A percentile compares a stretch with the other conserved stretches of the same genome.
Evolutionary conservation across 2,113 vertebrate species (phyloP).

Genomic region (Lamprologus ornatipinnis): DNA sequence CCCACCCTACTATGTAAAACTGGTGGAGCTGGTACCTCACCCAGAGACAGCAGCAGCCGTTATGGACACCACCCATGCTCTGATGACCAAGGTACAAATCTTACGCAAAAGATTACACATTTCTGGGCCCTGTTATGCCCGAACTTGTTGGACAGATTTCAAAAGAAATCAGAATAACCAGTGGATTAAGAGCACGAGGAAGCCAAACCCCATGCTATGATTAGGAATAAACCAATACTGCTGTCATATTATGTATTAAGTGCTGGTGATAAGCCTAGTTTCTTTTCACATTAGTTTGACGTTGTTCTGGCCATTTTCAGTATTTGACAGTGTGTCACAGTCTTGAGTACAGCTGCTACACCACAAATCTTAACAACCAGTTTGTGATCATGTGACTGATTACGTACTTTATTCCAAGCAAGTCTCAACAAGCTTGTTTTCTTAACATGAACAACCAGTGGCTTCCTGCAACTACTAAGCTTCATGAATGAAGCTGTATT

Average conservation of each 20-base stretch:
- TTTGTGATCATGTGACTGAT: not conserved
- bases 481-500: not conserved
- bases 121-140: not conserved
- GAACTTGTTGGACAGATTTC: not conserved
- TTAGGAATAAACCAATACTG: not conserved
- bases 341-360: not conserved
- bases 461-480: not conserved
- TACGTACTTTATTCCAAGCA: not conserved
- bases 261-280: not conserved
- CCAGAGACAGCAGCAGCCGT: constrained; percentile 77
- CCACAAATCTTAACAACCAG: not conserved
- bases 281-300: not conserved
- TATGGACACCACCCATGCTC: constrained; percentile 72
- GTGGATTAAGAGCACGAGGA: not conserved
- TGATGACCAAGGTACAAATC: constrained; percentile 79
- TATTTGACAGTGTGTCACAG: not conserved
- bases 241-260: not conserved
- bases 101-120: not conserved
- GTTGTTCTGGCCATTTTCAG: not conserved
- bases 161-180: not conserved
- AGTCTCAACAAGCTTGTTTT: not conserved
- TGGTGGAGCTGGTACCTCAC: constrained; percentile 97
- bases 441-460: not conserved
- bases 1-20: constrained; percentile 86
- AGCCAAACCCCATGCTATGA: not conserved